Conservation (phyloP, 2,797 vertebrate genomes). For the Rhabdomys pumilio region DNA sequence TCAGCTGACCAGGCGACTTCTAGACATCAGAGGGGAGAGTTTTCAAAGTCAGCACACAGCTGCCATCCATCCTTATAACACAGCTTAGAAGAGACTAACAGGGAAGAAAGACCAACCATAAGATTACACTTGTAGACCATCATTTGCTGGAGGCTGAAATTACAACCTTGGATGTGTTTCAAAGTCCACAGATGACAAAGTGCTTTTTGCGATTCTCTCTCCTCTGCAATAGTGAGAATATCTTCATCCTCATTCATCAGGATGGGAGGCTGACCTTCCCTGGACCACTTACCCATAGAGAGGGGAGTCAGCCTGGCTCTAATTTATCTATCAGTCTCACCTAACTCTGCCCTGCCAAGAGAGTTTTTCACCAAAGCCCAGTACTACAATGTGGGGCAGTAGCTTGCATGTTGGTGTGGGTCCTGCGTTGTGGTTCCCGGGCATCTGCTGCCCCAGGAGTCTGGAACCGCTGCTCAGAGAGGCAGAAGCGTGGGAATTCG, state of each 20-base stretch:
- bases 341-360: not conserved
- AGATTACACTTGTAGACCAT: not conserved
- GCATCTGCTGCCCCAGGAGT: too few relatives aligned
- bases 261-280: not conserved
- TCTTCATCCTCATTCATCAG: not conserved
- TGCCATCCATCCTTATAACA: not conserved
- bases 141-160: not conserved
- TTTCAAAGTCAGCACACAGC: not conserved
- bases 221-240: not conserved
- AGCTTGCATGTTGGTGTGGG: too few relatives aligned
- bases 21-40: not conserved
- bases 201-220: not conserved
- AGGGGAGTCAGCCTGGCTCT: not conserved
- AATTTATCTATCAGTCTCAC: too few relatives aligned
- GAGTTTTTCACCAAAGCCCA: not conserved
- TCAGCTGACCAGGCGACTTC: not conserved
- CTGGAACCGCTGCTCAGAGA: too few relatives aligned
- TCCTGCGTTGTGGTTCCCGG: too few relatives aligned
- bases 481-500: too few relatives aligned
- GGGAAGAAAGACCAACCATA: not conserved
- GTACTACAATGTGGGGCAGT: too few relatives aligned
- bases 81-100: not conserved
- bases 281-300: accelerated
- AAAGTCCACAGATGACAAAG: not conserved
- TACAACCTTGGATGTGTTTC: not conserved